These are phyloP conservation scores for Scelioninae gen. 2 DNA, from an alignment of 2,888 invertebrate species.

Conservation along the genomic window DNA sequence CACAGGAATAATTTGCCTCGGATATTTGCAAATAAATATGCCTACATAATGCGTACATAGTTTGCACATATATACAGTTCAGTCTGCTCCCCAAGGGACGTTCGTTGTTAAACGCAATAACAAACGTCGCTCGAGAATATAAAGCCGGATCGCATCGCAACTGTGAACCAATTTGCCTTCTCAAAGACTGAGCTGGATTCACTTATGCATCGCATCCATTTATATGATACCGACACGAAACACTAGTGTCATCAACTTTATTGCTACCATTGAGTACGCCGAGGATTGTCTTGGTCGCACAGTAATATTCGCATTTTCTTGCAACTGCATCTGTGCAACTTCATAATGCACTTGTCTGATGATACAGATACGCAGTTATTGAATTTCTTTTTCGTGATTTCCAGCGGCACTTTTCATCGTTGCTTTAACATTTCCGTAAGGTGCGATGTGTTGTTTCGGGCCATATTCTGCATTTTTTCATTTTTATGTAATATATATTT, in stretches of 20 bases:
- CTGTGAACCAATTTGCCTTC: constrained; percentile 50
- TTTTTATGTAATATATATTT: too few relatives aligned
- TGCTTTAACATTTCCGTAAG: too few relatives aligned
- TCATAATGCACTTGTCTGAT: constrained; percentile 43
- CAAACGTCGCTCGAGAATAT: constrained; percentile 25
- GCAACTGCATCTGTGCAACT: constrained; percentile 49
- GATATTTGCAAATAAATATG: too few relatives aligned
- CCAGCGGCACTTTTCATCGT: constrained; percentile 10
- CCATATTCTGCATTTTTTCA: too few relatives aligned
- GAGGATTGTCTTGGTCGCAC: constrained; percentile 35
- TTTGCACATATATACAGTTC: too few relatives aligned
- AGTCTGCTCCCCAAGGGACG: constrained; percentile 2
- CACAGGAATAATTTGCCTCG: too few relatives aligned
- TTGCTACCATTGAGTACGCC: constrained; percentile 44
- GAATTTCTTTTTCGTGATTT: constrained; percentile 21
- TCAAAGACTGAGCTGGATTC: constrained; percentile 47
- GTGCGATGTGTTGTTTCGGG: too few relatives aligned
- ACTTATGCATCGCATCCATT: constrained; percentile 44
- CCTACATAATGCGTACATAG: too few relatives aligned
- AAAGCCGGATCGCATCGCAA: constrained; percentile 38
- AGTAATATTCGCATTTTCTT: constrained; percentile 52
- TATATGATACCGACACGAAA: constrained; percentile 44
- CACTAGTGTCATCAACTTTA: constrained; percentile 55
- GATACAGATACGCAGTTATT: constrained; percentile 29
- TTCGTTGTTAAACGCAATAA: constrained; percentile 27